Evolutionary conservation across 2,113 vertebrate genomes (phyloP).

Genomic region (Aptenodytes patagonicus): DNA sequence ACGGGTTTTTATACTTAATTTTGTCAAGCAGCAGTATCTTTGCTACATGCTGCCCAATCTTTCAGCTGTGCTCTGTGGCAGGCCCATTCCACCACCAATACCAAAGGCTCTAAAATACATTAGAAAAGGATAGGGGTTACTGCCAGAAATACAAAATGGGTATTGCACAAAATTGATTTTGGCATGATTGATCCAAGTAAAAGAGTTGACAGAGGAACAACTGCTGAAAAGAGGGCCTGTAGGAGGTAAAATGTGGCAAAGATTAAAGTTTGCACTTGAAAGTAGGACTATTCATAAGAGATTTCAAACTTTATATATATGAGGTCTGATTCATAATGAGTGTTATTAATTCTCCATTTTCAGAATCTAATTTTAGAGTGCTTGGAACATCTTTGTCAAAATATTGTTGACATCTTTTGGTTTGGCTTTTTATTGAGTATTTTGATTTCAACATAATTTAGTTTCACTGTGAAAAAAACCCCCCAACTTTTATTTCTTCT

Average conservation of each 20-base stretch:
- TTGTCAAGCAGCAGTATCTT: background rate
- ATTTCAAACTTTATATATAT: background rate
- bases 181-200: background rate
- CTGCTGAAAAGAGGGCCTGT: background rate
- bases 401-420: background rate
- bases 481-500: background rate
- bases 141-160: background rate
- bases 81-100: background rate
- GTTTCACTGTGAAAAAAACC: background rate
- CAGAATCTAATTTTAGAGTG: background rate
- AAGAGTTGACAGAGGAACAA: background rate
- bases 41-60: background rate
- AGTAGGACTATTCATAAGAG: background rate
- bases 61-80: background rate
- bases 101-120: background rate
- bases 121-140: background rate
- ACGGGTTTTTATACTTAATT: background rate
- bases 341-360: background rate
- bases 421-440: background rate
- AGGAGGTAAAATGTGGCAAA: background rate
- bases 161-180: background rate
- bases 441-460: background rate
- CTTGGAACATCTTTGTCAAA: background rate
- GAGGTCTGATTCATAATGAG: background rate
- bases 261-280: background rate